These are phyloP conservation scores for Proteles cristata DNA, from an alignment of 2,113 vertebrate genomes.

Conservation along the genomic window DNA sequence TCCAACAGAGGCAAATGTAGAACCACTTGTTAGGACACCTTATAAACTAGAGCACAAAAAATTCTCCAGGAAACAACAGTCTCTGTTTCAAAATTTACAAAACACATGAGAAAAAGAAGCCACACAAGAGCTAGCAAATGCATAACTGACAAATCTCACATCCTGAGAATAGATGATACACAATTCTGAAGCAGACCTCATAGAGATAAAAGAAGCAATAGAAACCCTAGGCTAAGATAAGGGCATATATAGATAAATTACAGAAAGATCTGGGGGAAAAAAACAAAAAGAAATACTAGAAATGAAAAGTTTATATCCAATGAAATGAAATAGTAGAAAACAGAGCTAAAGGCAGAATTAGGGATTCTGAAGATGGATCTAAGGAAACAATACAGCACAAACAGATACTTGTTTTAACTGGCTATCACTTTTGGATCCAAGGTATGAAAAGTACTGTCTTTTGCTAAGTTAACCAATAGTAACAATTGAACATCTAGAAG, in stretches of 20 bases:
- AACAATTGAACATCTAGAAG: background rate
- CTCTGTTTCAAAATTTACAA: conserved; percentile 17
- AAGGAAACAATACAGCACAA: background rate
- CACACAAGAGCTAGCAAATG: background rate
- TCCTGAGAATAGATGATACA: background rate
- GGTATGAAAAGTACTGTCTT: background rate
- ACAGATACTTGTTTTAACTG: background rate
- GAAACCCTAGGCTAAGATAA: background rate
- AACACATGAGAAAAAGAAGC: background rate
- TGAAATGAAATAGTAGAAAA: conserved; percentile 41
- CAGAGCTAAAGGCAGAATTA: background rate
- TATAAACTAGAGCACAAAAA: background rate
- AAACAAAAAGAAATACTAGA: background rate
- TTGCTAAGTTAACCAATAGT: conserved; percentile 21
- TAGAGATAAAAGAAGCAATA: background rate
- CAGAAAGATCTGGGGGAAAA: background rate
- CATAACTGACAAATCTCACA: background rate
- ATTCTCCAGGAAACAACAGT: background rate
- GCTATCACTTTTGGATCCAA: background rate
- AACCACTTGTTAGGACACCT: background rate
- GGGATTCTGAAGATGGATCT: background rate
- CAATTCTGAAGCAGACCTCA: background rate
- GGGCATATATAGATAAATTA: background rate
- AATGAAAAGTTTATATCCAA: background rate
- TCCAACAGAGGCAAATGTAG: background rate